Conservation (phyloP, 2,113 vertebrate genomes). For the Pterophyllum scalare region DNA sequence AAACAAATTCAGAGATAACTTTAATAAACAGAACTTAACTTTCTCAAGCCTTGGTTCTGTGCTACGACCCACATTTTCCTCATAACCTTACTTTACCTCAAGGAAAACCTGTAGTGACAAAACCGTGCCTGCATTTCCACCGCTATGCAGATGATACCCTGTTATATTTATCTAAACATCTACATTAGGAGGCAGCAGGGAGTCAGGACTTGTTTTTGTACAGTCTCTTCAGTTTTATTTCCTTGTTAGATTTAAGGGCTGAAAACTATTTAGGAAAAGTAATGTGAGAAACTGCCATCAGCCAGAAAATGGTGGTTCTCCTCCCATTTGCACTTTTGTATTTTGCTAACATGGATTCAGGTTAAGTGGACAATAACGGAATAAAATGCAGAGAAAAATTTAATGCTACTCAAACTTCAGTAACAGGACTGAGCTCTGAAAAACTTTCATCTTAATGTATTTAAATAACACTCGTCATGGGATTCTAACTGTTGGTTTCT, state of each 20-base stretch:
- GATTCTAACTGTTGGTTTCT: not conserved
- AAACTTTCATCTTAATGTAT: not conserved
- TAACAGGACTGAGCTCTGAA: not conserved
- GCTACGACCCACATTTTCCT: not conserved
- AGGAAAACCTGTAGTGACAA: not conserved
- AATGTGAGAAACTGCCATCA: not conserved
- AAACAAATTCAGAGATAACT: not conserved
- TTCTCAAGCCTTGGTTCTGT: not conserved
- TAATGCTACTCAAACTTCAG: not conserved
- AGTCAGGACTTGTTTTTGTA: not conserved
- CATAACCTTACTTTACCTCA: not conserved
- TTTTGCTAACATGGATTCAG: not conserved
- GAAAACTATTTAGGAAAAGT: not conserved
- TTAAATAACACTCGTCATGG: not conserved
- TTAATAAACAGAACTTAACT: not conserved
- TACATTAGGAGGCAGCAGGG: not conserved
- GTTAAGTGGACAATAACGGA: not conserved
- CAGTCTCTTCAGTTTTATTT: not conserved
- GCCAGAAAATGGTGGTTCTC: not conserved
- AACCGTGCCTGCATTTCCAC: not conserved
- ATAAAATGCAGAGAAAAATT: not conserved
- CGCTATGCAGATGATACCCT: not conserved
- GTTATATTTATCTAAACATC: not conserved
- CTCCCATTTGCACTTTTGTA: not conserved
- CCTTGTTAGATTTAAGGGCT: not conserved